Evolutionary conservation across 2,888 invertebrate genomes (phyloP).

Genomic region (Helleia helle): DNA sequence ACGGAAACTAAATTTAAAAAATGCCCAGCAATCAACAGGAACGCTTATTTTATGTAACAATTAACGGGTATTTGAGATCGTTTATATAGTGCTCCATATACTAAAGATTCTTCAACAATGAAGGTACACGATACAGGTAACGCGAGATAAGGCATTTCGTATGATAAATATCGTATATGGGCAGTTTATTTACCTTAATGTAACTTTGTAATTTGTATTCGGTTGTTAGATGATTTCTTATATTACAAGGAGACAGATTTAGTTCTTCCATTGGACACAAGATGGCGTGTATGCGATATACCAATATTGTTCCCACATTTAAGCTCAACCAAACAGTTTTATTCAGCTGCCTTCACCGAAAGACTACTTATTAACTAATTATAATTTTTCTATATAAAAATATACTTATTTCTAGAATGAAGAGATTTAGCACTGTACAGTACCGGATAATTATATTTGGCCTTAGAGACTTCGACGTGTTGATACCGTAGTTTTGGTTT

Average conservation of each 20-base stretch:
- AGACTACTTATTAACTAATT: constrained; percentile 3
- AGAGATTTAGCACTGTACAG: too few relatives aligned
- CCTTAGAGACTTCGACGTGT: too few relatives aligned
- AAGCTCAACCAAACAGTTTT: constrained; percentile 53
- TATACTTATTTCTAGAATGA: constrained; percentile 5
- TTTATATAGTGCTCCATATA: constrained; percentile 59
- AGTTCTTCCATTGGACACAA: constrained; percentile 19
- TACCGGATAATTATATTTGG: too few relatives aligned
- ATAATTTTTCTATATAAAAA: constrained; percentile 7
- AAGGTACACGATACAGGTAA: constrained; percentile 66
- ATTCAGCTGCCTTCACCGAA: constrained; percentile 53
- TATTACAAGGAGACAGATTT: constrained; percentile 33
- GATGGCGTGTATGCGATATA: constrained; percentile 52
- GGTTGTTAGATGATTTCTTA: constrained; percentile 23
- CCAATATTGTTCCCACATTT: constrained; percentile 69
- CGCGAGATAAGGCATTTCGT: constrained; percentile 68
- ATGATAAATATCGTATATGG: constrained; percentile 23
- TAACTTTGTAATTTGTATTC: constrained; percentile 21
- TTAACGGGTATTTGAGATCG: constrained; percentile 70
- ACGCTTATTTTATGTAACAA: constrained; percentile 48
- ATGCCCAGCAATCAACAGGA: constrained; percentile 34
- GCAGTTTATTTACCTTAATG: constrained; percentile 19
- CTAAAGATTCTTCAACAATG: constrained; percentile 55
- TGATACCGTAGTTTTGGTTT: too few relatives aligned
- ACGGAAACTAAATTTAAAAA: constrained; percentile 25